Evolutionary conservation across 2,888 invertebrate genomes (phyloP).

Genomic region (Eucera pruinosa): DNA sequence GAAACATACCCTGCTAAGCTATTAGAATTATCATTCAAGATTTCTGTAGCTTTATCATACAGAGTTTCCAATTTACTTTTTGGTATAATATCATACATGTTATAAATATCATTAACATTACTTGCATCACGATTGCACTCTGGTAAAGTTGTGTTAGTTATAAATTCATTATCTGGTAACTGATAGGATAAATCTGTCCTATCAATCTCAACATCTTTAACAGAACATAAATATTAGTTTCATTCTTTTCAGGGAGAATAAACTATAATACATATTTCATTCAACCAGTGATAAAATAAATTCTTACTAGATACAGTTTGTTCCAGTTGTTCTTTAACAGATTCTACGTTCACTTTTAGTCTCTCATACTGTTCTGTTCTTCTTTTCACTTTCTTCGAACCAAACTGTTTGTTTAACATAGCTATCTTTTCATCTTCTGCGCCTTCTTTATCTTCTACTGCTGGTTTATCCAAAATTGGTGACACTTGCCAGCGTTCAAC

Average conservation of each 20-base stretch:
- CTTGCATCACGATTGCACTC: slow-evolving; percentile 78
- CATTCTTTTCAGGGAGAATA: background rate
- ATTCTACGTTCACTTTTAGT: slow-evolving; percentile 86
- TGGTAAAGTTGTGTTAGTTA: slow-evolving; percentile 68
- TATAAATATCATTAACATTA: slow-evolving; percentile 77
- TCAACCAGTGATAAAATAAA: too few species aligned
- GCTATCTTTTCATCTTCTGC: slow-evolving; percentile 66
- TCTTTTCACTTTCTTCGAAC: slow-evolving; percentile 87
- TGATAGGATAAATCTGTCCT: slow-evolving; percentile 50
- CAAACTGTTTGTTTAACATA: slow-evolving; percentile 87
- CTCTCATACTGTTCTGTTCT: slow-evolving; percentile 87
- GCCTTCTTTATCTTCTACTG: slow-evolving; percentile 44
- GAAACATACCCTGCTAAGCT: slow-evolving; percentile 65
- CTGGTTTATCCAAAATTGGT: slow-evolving; percentile 74
- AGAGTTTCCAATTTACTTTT: slow-evolving; percentile 75
- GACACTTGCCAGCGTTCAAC: slow-evolving; percentile 80
- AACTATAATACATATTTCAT: background rate
- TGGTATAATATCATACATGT: slow-evolving; percentile 80
- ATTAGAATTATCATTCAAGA: slow-evolving; percentile 58
- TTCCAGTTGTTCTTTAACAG: slow-evolving; percentile 87
- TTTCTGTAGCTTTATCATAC: slow-evolving; percentile 65
- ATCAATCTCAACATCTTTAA: slow-evolving; percentile 87
- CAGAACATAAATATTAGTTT: background rate
- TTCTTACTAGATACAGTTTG: slow-evolving; percentile 85
- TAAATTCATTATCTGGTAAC: slow-evolving; percentile 60